These are phyloP conservation scores for Metridium senile DNA, from an alignment of 92 coral and sea anemone species.

Conservation along the genomic window DNA sequence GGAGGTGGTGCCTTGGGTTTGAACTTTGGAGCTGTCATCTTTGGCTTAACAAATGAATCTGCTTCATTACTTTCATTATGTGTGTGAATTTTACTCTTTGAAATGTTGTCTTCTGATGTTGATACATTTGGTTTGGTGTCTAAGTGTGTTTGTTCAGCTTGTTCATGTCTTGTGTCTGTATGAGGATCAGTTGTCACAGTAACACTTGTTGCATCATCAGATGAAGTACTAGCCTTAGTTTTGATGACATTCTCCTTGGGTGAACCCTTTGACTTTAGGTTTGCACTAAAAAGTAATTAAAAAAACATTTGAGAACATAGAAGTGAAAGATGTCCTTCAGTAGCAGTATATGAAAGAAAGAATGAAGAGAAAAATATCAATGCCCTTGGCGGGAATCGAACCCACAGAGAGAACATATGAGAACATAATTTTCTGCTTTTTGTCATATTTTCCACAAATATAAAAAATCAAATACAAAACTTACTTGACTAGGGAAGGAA, in stretches of 20 bases:
- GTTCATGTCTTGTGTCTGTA: conserved; percentile 13
- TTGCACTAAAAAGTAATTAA: background rate
- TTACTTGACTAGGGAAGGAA: conserved; percentile 77
- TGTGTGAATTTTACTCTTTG: background rate
- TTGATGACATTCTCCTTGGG: background rate
- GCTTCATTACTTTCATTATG: background rate
- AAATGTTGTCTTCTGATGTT: background rate
- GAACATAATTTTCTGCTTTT: background rate
- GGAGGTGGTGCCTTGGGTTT: conserved; percentile 27
- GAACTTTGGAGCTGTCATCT: background rate
- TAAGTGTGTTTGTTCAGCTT: background rate
- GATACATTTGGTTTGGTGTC: too few relatives aligned
- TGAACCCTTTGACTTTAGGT: background rate
- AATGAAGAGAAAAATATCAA: too few relatives aligned
- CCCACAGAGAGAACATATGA: background rate
- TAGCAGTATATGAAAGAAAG: too few relatives aligned
- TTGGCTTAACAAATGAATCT: conserved; percentile 49
- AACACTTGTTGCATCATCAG: background rate
- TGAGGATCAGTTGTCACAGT: background rate
- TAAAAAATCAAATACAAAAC: conserved; percentile 3
- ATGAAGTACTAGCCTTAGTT: background rate
- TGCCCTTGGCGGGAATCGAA: too few relatives aligned
- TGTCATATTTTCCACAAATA: background rate
- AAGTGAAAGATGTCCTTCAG: too few relatives aligned
- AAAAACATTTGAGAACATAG: background rate